Conservation (phyloP, 1,140 invertebrate genomes). For the Papilio machaon region DNA sequence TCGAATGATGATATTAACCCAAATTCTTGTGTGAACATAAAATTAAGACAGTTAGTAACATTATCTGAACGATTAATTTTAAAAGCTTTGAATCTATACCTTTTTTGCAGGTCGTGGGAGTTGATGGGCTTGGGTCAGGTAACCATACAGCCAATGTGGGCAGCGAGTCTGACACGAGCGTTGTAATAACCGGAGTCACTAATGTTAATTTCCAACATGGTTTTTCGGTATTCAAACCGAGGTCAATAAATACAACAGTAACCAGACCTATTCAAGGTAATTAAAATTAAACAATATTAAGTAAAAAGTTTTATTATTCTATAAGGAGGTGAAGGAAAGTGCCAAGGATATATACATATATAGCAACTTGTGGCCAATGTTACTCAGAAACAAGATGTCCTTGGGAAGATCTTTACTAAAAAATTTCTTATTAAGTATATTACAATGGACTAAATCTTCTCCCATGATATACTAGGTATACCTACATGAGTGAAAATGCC, state of each 20-base stretch:
- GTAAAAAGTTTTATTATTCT: not conserved
- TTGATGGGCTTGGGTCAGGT: not conserved
- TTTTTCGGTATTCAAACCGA: conserved; percentile 41
- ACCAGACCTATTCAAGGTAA: conserved; percentile 50
- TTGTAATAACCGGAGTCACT: conserved; percentile 41
- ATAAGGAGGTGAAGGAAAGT: too few species aligned
- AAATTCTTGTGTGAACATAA: too few species aligned
- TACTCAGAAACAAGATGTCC: too few species aligned
- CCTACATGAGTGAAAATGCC: not conserved
- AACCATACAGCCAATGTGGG: conserved; percentile 42
- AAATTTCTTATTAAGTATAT: too few species aligned
- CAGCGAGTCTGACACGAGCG: conserved; percentile 37
- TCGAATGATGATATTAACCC: not conserved
- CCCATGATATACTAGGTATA: too few species aligned
- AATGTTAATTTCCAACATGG: conserved; percentile 49
- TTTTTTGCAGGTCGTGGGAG: conserved; percentile 21
- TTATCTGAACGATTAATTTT: too few species aligned
- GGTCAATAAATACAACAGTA: conserved; percentile 40
- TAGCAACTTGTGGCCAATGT: too few species aligned
- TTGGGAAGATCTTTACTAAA: too few species aligned
- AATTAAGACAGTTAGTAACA: too few species aligned
- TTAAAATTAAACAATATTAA: not conserved
- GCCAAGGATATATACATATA: too few species aligned
- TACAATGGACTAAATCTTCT: too few species aligned
- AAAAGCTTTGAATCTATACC: not conserved